Evolutionary conservation across 2,888 invertebrate genomes (phyloP).

Genomic region (Idaea aversata): DNA sequence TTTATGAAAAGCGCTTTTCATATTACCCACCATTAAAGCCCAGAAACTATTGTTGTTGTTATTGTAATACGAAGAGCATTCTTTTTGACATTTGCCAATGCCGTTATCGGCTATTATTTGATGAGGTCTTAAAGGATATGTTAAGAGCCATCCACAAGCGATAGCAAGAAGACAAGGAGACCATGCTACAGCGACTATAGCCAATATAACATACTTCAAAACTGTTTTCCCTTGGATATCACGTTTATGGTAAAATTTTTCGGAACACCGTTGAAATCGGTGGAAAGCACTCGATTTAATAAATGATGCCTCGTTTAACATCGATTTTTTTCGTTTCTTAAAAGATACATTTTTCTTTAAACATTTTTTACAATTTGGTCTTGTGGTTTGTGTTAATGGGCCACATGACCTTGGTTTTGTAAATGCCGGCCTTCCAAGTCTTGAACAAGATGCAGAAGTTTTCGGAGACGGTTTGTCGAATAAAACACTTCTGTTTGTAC

Average conservation of each 20-base stretch:
- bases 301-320: neutral
- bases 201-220: neutral
- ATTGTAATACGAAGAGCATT: neutral
- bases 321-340: neutral
- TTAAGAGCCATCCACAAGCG: slow-evolving; percentile 39
- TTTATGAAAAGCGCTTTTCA: neutral
- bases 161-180: slow-evolving; percentile 46
- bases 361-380: neutral
- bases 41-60: neutral
- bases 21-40: neutral
- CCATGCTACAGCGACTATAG: slow-evolving; percentile 30
- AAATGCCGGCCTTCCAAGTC: neutral
- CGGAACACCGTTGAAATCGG: neutral
- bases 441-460: neutral
- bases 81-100: slow-evolving; percentile 11
- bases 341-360: neutral
- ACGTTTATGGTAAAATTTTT: neutral
- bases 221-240: neutral
- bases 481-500: neutral
- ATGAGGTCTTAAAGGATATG: slow-evolving; percentile 35
- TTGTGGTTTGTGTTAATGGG: neutral
- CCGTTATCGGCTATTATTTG: slow-evolving; percentile 10
- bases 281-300: neutral
- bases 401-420: too few relatives aligned
- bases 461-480: neutral